Conservation (phyloP, 2,888 invertebrate species). For the Thera britannica region DNA sequence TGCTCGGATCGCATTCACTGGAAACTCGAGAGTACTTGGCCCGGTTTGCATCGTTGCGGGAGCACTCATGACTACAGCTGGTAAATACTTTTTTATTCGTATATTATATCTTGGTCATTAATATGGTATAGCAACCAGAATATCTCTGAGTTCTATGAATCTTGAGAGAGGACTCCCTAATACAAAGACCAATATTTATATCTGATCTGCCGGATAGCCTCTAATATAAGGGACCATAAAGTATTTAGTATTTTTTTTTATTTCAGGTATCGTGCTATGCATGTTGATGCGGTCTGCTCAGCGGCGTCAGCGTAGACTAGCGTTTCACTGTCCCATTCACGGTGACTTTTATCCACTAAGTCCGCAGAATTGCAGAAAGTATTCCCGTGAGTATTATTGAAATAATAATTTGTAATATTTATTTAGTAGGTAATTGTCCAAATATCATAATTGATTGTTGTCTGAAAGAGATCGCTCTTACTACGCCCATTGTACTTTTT, state of each 20-base stretch:
- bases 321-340: constrained; percentile 91
- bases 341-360: constrained; percentile 91
- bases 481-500: too few species aligned
- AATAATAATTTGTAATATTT: too few species aligned
- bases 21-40: constrained; percentile 89
- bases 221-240: too few species aligned
- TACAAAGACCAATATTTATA: too few species aligned
- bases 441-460: too few species aligned
- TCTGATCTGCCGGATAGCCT: too few species aligned
- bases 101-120: not conserved
- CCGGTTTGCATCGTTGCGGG: constrained; percentile 90
- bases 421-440: too few species aligned
- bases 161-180: too few species aligned
- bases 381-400: constrained; percentile 71
- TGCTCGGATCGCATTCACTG: constrained; percentile 89
- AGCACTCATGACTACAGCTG: constrained; percentile 87
- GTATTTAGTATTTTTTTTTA: constrained; percentile 24
- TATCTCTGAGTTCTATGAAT: too few species aligned
- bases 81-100: constrained; percentile 45
- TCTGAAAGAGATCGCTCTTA: too few species aligned
- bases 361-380: constrained; percentile 84
- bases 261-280: constrained; percentile 87
- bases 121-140: not conserved
- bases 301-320: constrained; percentile 87
- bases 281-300: constrained; percentile 88